phyloP scores from a whole-genome alignment of 2,113 vertebrate genomes.

The Lophochroa leadbeateri region DNA sequence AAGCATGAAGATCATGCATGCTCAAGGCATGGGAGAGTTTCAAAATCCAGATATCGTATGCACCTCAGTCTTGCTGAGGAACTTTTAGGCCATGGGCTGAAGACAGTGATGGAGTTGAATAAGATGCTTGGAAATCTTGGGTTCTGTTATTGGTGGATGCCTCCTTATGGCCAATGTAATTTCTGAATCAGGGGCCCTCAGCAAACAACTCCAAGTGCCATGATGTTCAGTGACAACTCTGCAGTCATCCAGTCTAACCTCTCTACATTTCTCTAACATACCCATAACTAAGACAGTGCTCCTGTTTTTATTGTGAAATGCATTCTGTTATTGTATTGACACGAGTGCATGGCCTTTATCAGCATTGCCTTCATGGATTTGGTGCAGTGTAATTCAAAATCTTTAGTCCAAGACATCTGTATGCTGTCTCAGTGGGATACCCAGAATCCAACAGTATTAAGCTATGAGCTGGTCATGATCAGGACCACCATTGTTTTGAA shows the following conservation, averaged over 20 bases:
- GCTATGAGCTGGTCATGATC: background rate
- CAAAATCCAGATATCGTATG: background rate
- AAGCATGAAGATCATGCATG: background rate
- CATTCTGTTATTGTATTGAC: background rate
- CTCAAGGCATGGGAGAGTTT: background rate
- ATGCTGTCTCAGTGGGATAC: background rate
- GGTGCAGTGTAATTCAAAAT: background rate
- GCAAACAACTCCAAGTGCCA: background rate
- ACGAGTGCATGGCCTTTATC: background rate
- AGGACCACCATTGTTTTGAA: slow-evolving; percentile 42
- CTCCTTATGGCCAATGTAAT: background rate
- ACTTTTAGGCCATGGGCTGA: background rate
- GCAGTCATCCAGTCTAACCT: background rate
- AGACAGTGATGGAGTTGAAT: background rate
- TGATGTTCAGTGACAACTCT: background rate
- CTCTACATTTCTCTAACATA: background rate
- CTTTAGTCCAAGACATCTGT: background rate
- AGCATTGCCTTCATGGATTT: background rate
- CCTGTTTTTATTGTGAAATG: background rate
- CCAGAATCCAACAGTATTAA: slow-evolving; percentile 15
- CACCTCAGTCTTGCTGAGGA: background rate
- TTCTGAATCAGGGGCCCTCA: background rate
- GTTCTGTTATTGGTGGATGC: background rate
- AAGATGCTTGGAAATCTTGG: background rate
- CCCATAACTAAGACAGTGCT: background rate